Evolutionary conservation across 2,113 vertebrate genomes (phyloP), one percentile per base, ranked within the genome.

Genomic region (Notiomystis cincta): DNA sequence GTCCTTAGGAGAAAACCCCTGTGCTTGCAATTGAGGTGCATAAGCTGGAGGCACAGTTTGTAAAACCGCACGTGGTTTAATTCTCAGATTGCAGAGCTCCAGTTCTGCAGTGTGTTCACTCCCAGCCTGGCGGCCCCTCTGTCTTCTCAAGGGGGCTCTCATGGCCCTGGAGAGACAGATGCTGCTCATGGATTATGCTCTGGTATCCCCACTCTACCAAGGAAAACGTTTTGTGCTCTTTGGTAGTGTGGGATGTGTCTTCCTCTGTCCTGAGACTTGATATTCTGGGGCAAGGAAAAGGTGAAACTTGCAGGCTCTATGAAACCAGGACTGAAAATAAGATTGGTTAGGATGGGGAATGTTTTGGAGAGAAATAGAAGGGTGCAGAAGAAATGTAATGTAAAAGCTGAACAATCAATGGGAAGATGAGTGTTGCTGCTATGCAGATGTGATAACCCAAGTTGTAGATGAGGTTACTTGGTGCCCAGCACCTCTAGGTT

Each of bases 201-300:
- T 58, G 20, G 3, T 38, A 15, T 69, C 30, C 66, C 47, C 2
- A 2, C 10, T 35, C 30, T 28, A 40, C 35, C 30, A 19, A n/a
- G 44, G 38, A 67, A 40, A 42, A 38, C 0, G 0, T n/a, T 62
- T 38, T 67, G 44, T 48, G 31, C 69, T 53, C 42, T 50, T 54
- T 0, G 24, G 25, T 38, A 66, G 51, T 31, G 27, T 0, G 0
- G 54, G 37, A 56, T 38, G 5, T 6, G 5, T n/a, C 42, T 62
- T 71, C 37, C 33, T 45, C 12, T 69, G 9, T 42, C 22, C 44
- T 50, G 62, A 76, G 35, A 6, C 30, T 25, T 53, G 5, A 23
- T 85, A 5, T 13, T 22, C 11, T 19, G 30, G 33, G 25, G 33
- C 53, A 76, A 48, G 37, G 54, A 54, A 62, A 56, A 54, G 30